A percentile compares a stretch with the other conserved stretches of the same genome.
phyloP scores from a whole-genome alignment of 2,888 invertebrate genomes.

The Latrodectus hesperus region DNA sequence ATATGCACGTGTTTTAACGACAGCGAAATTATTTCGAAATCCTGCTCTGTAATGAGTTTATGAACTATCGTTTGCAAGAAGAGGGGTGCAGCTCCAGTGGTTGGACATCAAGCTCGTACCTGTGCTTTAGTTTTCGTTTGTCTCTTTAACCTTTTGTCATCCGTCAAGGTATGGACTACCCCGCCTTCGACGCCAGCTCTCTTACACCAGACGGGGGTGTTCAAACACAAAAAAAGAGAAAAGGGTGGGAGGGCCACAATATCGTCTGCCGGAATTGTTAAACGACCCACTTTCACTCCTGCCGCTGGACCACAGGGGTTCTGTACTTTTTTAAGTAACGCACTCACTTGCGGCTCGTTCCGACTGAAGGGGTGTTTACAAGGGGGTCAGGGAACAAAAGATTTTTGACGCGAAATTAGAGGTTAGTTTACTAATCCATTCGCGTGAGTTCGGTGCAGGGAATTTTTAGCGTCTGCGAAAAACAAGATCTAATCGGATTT shows the following conservation, averaged over 20 bases:
- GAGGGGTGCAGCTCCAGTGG: background rate
- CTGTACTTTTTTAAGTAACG: background rate
- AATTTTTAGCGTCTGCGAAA: background rate
- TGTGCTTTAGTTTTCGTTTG: constrained; percentile 9
- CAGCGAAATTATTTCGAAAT: too few species aligned
- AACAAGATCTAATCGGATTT: background rate
- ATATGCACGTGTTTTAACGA: too few species aligned
- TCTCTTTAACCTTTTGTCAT: constrained; percentile 64
- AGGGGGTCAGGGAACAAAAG: background rate
- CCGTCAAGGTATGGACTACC: constrained; percentile 54
- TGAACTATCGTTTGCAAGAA: background rate
- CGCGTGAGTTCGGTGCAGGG: background rate
- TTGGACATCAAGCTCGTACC: background rate
- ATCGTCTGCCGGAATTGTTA: constrained; percentile 40
- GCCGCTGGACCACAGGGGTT: constrained; percentile 35
- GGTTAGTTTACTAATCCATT: constrained; percentile 1
- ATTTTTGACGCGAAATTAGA: background rate
- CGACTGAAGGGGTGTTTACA: background rate
- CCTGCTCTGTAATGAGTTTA: background rate
- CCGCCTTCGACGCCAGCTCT: constrained; percentile 60
- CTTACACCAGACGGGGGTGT: constrained; percentile 53
- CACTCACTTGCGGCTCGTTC: background rate
- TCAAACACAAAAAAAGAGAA: constrained; percentile 29
- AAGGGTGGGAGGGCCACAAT: constrained; percentile 54
- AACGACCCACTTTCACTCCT: constrained; percentile 42